Percentiles rank a stretch among this genome's conserved stretches.
phyloP scores from a whole-genome alignment of 2,888 invertebrate genomes.

The Lasioglossum villosulum region DNA sequence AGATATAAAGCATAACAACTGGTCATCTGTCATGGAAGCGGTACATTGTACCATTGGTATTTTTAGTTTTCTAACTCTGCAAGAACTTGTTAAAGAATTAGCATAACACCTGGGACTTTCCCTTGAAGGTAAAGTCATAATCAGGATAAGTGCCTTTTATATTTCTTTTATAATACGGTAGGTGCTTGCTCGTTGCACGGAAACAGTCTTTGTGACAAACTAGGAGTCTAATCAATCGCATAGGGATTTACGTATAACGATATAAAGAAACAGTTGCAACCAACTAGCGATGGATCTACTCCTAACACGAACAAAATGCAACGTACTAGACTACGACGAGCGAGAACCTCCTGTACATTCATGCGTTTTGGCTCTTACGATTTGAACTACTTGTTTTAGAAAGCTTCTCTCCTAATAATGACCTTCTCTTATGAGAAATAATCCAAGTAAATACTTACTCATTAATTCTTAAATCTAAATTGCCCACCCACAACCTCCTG shows the following conservation, averaged over 20 bases:
- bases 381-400: neutral
- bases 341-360: neutral
- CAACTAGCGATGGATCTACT: neutral
- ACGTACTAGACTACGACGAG: neutral
- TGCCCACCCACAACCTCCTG: constrained; percentile 95
- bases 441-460: constrained; percentile 91
- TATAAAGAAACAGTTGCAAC: no score
- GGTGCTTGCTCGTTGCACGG: neutral
- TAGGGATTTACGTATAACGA: no score
- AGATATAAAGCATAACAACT: neutral
- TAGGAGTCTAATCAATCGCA: neutral
- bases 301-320: neutral
- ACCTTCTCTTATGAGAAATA: neutral
- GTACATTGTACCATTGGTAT: neutral
- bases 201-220: neutral
- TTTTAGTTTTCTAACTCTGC: neutral
- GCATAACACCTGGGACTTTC: constrained; percentile 7
- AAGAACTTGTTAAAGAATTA: constrained; percentile 1
- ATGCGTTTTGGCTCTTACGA: neutral
- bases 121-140: constrained; percentile 4
- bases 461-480: constrained; percentile 94
- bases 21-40: neutral
- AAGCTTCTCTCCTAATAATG: constrained; percentile 11
- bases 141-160: neutral
- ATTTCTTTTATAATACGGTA: neutral